Conservation (phyloP, 2,113 vertebrate species). For the Chamaetylas fuelleborni region DNA sequence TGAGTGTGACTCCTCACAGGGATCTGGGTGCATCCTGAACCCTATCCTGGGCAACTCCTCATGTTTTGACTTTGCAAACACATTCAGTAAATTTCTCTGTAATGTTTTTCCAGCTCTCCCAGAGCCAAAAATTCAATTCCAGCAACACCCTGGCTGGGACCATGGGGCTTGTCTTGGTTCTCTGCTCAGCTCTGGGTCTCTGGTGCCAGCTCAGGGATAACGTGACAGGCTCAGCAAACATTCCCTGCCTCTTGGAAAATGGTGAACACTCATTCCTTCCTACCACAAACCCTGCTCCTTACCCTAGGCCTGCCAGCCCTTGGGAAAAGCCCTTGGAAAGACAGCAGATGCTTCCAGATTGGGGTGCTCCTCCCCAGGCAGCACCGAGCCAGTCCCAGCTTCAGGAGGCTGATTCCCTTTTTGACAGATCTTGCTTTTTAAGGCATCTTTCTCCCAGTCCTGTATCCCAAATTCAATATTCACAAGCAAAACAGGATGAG, state of each 20-base stretch:
- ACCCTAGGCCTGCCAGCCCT: background rate
- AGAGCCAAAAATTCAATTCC: background rate
- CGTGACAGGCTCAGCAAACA: accelerated
- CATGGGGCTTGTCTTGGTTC: accelerated
- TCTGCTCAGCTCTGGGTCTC: background rate
- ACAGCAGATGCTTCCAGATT: background rate
- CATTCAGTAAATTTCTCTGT: background rate
- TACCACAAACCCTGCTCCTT: background rate
- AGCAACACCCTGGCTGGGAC: background rate
- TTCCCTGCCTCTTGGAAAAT: background rate
- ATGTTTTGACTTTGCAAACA: background rate
- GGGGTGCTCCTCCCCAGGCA: background rate
- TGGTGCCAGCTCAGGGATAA: background rate
- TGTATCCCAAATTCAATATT: background rate
- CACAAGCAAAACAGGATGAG: background rate
- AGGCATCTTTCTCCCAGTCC: background rate
- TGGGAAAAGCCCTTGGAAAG: background rate
- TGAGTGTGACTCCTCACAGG: accelerated
- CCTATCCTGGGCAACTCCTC: background rate
- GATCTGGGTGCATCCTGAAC: background rate
- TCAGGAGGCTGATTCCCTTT: background rate
- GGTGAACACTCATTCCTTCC: background rate
- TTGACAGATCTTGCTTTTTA: background rate
- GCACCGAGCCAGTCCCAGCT: background rate
- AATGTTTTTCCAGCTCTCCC: background rate